Conservation (phyloP, 2,888 invertebrate genomes). For the Melieria omissa region DNA sequence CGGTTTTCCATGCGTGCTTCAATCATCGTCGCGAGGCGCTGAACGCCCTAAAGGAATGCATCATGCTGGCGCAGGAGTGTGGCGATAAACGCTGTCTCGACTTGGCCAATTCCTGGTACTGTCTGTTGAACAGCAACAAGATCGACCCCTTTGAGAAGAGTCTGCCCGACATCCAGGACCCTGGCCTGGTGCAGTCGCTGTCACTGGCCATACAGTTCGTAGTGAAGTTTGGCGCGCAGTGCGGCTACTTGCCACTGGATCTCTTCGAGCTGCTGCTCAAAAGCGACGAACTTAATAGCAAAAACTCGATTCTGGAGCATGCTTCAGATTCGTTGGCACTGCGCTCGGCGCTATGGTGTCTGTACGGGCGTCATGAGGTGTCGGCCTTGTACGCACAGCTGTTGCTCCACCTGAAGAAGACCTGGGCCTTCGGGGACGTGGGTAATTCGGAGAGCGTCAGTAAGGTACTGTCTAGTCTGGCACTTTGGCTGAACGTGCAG, state of each 20-base stretch:
- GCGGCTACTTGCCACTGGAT: slow-evolving; percentile 62
- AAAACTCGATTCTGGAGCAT: slow-evolving; percentile 84
- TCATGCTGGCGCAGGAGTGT: slow-evolving; percentile 87
- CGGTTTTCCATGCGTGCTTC: slow-evolving; percentile 88
- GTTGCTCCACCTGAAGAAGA: slow-evolving; percentile 79
- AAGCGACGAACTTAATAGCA: slow-evolving; percentile 87
- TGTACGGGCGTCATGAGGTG: slow-evolving; percentile 89
- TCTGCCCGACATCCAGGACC: slow-evolving; percentile 75
- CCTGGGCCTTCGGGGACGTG: slow-evolving; percentile 66
- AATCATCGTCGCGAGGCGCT: slow-evolving; percentile 78
- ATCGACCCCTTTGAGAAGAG: slow-evolving; percentile 76
- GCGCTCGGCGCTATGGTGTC: slow-evolving; percentile 86
- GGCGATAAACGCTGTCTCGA: slow-evolving; percentile 88
- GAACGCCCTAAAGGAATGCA: slow-evolving; percentile 85
- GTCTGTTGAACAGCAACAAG: slow-evolving; percentile 69
- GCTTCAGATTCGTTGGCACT: slow-evolving; percentile 84
- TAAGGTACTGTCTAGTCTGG: slow-evolving; percentile 76
- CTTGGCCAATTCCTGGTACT: slow-evolving; percentile 86
- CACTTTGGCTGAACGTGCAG: slow-evolving; percentile 67
- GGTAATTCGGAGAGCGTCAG: slow-evolving; percentile 78
- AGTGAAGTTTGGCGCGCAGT: slow-evolving; percentile 78
- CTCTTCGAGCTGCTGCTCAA: slow-evolving; percentile 79
- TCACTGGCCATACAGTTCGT: slow-evolving; percentile 80
- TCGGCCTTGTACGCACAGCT: slow-evolving; percentile 83
- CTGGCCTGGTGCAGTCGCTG: slow-evolving; percentile 77